phyloP scores from a whole-genome alignment of 2,113 vertebrate species.

The Lontra canadensis region DNA sequence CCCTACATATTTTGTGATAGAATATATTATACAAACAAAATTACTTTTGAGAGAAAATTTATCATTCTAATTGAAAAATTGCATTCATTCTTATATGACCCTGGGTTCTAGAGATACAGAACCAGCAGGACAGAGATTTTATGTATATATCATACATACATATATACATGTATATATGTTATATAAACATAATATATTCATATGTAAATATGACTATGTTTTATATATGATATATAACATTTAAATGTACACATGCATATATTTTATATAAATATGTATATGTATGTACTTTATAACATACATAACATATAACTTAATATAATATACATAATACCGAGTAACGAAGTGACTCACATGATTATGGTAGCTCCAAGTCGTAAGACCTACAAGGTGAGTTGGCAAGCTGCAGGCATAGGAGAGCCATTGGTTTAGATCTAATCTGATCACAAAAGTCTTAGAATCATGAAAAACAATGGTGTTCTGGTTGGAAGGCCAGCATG shows the following conservation, averaged over 20 bases:
- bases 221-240: not conserved
- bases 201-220: not conserved
- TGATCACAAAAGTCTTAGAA: not conserved
- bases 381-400: not conserved
- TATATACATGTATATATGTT: not conserved
- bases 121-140: not conserved
- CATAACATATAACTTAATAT: not conserved
- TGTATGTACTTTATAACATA: not conserved
- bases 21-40: not conserved
- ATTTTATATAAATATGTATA: not conserved
- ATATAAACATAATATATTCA: not conserved
- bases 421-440: not conserved
- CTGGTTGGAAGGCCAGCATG: not conserved
- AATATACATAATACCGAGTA: not conserved
- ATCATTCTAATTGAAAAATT: not conserved
- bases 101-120: not conserved
- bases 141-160: not conserved
- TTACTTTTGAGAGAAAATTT: not conserved
- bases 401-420: not conserved
- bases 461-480: not conserved
- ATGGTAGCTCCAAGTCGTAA: not conserved
- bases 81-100: not conserved
- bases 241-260: not conserved
- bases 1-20: not conserved
- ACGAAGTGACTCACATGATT: not conserved